These are phyloP conservation scores for Cinara cedri DNA, from an alignment of 2,888 invertebrate genomes.

Conservation along the genomic window DNA sequence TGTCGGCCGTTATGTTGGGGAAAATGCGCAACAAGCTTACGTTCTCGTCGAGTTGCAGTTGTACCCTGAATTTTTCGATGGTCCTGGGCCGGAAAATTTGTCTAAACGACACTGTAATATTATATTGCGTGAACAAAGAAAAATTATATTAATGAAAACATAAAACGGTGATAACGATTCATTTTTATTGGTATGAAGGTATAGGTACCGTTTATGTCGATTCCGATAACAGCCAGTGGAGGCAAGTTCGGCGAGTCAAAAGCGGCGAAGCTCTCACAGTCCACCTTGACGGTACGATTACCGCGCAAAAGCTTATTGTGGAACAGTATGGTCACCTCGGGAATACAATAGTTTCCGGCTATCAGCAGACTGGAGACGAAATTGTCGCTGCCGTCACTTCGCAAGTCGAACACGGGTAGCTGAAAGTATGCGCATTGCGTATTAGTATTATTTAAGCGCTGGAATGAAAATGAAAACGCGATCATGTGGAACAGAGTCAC, in stretches of 20 bases:
- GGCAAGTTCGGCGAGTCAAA: constrained; percentile 87
- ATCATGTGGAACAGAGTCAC: no score
- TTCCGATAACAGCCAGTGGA: constrained; percentile 81
- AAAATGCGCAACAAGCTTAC: constrained; percentile 87
- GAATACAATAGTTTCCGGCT: constrained; percentile 84
- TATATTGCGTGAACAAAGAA: neutral
- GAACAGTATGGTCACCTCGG: constrained; percentile 91
- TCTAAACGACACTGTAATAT: constrained; percentile 68
- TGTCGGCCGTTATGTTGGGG: constrained; percentile 85
- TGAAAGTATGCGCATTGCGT: constrained; percentile 62
- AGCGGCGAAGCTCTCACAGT: constrained; percentile 75
- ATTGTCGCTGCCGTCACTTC: constrained; percentile 93
- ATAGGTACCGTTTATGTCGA: constrained; percentile 72
- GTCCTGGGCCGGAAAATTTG: constrained; percentile 70
- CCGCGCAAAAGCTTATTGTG: constrained; percentile 87
- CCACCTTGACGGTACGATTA: constrained; percentile 82
- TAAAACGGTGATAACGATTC: neutral
- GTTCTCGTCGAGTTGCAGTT: constrained; percentile 77
- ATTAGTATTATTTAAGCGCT: no score
- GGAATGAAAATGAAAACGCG: no score
- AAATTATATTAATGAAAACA: neutral
- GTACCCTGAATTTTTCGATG: constrained; percentile 73
- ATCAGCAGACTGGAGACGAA: constrained; percentile 87
- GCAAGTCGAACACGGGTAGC: constrained; percentile 91
- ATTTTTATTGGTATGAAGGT: neutral